A percentile compares a stretch with the other conserved stretches of the same genome.
phyloP scores from a whole-genome alignment of 2,888 invertebrate genomes.

The Venustoraphidia nigricollis region DNA sequence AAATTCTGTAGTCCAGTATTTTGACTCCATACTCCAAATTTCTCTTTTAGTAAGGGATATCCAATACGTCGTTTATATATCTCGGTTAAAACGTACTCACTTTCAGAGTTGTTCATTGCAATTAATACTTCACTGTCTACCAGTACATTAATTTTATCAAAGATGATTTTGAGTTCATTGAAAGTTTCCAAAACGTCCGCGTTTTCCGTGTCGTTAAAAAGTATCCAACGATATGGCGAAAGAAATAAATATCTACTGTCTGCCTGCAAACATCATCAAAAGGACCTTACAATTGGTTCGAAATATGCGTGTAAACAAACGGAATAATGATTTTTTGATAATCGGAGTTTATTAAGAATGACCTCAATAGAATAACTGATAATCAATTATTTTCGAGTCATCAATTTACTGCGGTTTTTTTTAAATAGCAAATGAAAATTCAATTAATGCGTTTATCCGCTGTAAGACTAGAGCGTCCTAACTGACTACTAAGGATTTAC shows the following conservation, averaged over 20 bases:
- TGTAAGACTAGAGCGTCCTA: too few species aligned
- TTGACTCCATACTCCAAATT: constrained; percentile 17
- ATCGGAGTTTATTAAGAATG: too few species aligned
- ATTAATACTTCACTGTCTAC: constrained; percentile 36
- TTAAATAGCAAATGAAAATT: too few species aligned
- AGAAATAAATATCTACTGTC: constrained; percentile 29
- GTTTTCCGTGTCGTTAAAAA: constrained; percentile 17
- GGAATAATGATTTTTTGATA: too few species aligned
- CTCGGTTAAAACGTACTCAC: constrained; percentile 15
- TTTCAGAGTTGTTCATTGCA: constrained; percentile 18
- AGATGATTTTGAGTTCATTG: not conserved
- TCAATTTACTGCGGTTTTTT: too few species aligned
- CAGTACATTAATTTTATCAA: constrained; percentile 19
- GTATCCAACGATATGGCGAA: constrained; percentile 36
- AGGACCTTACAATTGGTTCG: too few species aligned
- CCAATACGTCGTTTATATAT: constrained; percentile 16
- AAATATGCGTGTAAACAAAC: too few species aligned
- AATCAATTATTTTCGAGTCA: too few species aligned
- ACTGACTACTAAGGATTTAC: too few species aligned
- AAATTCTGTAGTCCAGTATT: constrained; percentile 9
- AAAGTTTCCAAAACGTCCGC: constrained; percentile 3
- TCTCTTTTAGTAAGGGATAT: constrained; percentile 15
- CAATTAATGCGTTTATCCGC: too few species aligned
- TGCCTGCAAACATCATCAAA: constrained; percentile 28
- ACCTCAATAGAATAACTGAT: too few species aligned